phyloP scores from a whole-genome alignment of 2,113 vertebrate species.

The Nymphicus hollandicus region DNA sequence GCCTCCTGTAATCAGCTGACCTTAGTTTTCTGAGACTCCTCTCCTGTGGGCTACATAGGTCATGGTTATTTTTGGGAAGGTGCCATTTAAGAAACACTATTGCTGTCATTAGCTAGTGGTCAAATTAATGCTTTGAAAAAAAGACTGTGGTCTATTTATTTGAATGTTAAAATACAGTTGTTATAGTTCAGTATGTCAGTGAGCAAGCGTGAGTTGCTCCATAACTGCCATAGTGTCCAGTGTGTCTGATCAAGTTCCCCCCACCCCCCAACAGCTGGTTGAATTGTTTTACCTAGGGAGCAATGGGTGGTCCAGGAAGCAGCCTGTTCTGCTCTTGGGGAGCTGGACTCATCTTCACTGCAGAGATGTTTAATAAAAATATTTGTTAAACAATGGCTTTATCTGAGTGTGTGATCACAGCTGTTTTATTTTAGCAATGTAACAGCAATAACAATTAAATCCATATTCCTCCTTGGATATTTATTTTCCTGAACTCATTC shows the following conservation, averaged over 20 bases:
- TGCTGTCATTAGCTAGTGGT: background rate
- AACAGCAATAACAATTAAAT: constrained; percentile 73
- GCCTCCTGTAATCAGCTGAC: background rate
- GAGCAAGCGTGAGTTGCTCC: background rate
- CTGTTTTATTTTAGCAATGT: constrained; percentile 78
- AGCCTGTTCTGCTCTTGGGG: constrained; percentile 38
- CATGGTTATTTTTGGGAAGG: background rate
- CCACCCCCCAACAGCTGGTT: background rate
- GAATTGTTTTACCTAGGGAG: constrained; percentile 38
- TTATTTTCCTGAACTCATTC: constrained; percentile 75
- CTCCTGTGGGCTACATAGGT: background rate
- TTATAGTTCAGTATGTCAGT: background rate
- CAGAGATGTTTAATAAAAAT: constrained; percentile 68
- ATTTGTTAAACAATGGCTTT: constrained; percentile 76
- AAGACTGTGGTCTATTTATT: background rate
- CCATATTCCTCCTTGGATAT: constrained; percentile 74
- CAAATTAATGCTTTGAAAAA: background rate
- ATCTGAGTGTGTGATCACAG: constrained; percentile 76
- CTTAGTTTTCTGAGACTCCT: background rate
- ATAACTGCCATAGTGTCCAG: background rate
- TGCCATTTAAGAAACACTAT: background rate
- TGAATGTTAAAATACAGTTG: background rate
- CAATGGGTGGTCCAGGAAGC: constrained; percentile 71
- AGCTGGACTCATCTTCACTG: constrained; percentile 63
- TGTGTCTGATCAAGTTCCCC: background rate